A percentile compares a stretch with the other conserved stretches of the same genome.
phyloP scores from a whole-genome alignment of 2,888 invertebrate species.

The Pseudanteris insignis region DNA sequence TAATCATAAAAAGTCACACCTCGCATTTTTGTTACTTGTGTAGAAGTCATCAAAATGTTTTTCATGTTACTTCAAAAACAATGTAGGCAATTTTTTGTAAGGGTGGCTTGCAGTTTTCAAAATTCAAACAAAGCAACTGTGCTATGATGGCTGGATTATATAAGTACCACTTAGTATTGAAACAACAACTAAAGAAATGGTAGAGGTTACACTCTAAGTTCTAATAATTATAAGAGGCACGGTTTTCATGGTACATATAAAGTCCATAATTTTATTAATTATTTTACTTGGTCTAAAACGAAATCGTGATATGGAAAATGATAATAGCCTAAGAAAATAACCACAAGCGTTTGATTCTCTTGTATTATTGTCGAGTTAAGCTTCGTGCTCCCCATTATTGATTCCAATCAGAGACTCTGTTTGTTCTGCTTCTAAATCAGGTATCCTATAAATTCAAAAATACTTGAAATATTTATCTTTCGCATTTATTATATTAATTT shows the following conservation, averaged over 20 bases:
- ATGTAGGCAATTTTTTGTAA: too few relatives aligned
- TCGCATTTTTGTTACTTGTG: too few relatives aligned
- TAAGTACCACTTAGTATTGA: too few relatives aligned
- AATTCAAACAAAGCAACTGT: too few relatives aligned
- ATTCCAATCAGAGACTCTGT: conserved; percentile 75
- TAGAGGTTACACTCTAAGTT: conserved; percentile 13
- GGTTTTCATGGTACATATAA: conserved; percentile 31
- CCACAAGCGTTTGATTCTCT: conserved; percentile 21
- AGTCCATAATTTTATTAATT: conserved; percentile 2
- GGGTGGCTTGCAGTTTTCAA: too few relatives aligned
- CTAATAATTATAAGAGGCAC: conserved; percentile 38
- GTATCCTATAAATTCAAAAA: conserved; percentile 69
- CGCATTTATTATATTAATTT: too few relatives aligned
- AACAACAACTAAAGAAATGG: too few relatives aligned
- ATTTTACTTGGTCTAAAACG: not conserved
- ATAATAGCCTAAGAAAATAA: conserved; percentile 4
- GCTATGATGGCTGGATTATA: too few relatives aligned
- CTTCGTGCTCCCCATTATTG: conserved; percentile 70
- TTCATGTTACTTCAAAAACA: too few relatives aligned
- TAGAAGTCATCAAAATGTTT: too few relatives aligned
- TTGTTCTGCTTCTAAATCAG: conserved; percentile 75
- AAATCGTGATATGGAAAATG: conserved; percentile 6
- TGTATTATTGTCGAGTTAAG: conserved; percentile 64
- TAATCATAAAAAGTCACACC: too few relatives aligned
- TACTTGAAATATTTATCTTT: too few relatives aligned